phyloP scores from a whole-genome alignment of 2,888 invertebrate genomes.

The Tachina lurida region DNA sequence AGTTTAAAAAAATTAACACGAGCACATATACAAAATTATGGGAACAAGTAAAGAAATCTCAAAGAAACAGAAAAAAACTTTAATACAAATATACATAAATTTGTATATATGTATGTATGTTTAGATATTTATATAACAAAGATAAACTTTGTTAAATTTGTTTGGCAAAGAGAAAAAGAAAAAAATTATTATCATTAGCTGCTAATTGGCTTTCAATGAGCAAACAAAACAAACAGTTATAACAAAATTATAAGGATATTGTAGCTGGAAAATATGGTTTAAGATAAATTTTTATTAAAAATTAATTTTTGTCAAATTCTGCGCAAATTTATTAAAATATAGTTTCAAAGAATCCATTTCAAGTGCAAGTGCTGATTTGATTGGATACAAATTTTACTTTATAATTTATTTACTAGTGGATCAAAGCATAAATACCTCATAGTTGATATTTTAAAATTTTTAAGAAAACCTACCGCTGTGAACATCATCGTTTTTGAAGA shows the following conservation, averaged over 20 bases:
- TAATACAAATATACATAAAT: not conserved
- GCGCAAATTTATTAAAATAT: not conserved
- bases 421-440: no score
- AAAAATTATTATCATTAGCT: conserved; percentile 54
- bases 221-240: not conserved
- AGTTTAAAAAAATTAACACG: no score
- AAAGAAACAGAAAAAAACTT: not conserved
- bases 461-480: no score
- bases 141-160: conserved; percentile 44
- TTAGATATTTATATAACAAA: not conserved
- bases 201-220: conserved; percentile 63
- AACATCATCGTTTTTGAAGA: no score
- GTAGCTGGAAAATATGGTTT: not conserved
- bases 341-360: not conserved
- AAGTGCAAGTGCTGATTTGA: conserved; percentile 10
- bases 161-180: conserved; percentile 27
- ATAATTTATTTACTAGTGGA: no score
- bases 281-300: conserved; percentile 11
- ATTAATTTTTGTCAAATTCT: not conserved
- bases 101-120: no score
- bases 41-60: not conserved
- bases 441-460: no score
- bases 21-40: no score
- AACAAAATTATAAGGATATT: conserved; percentile 1
- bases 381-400: not conserved